Percentiles rank a stretch among this genome's conserved stretches.
phyloP scores from a whole-genome alignment of 2,797 vertebrate species.

The Tragelaphus oryx region DNA sequence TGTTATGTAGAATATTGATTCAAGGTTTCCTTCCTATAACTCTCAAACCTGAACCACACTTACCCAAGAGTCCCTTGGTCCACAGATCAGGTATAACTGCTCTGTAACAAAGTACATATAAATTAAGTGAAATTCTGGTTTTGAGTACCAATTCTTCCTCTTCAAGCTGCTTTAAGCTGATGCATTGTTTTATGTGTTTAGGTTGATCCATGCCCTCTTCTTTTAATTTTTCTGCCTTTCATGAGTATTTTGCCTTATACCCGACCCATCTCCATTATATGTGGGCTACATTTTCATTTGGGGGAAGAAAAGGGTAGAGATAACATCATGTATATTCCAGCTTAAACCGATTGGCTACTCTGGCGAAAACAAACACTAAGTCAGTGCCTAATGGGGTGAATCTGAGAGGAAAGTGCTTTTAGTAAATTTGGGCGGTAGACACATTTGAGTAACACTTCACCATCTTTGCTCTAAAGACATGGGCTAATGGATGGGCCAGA shows the following conservation, averaged over 20 bases:
- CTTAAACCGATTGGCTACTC: neutral
- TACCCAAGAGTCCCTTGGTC: neutral
- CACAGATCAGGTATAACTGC: neutral
- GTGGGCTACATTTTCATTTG: neutral
- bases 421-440: neutral
- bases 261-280: neutral
- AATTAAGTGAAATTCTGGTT: neutral
- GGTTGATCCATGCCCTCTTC: neutral
- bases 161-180: neutral
- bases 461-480: constrained; percentile 30
- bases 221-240: neutral
- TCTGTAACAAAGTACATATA: neutral
- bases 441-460: constrained; percentile 44
- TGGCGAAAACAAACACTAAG: constrained; percentile 47
- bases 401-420: constrained; percentile 9
- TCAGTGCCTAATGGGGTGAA: constrained; percentile 37
- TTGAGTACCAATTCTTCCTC: neutral
- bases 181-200: neutral
- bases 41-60: neutral
- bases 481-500: constrained; percentile 32
- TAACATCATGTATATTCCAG: neutral
- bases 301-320: neutral
- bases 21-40: neutral
- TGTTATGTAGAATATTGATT: no score
- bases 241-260: neutral